Evolutionary conservation across 2,113 vertebrate species (phyloP).

Genomic region (Macrotus californicus): DNA sequence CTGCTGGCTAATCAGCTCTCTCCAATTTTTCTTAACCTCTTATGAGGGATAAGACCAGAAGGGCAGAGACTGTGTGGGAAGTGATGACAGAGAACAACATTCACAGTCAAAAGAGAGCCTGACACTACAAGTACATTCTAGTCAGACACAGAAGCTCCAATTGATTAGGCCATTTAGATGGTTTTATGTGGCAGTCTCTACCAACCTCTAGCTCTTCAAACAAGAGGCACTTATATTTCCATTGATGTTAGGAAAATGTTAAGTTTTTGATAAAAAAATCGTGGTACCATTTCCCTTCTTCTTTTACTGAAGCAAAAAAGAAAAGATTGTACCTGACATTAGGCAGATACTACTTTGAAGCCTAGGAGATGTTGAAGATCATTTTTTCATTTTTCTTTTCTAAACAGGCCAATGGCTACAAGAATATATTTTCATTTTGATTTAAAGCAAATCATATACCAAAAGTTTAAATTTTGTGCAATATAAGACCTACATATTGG

Average conservation of each 20-base stretch:
- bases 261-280: neutral
- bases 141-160: neutral
- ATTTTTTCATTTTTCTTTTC: neutral
- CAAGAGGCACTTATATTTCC: neutral
- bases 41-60: constrained; percentile 65
- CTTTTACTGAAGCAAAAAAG: neutral
- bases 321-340: neutral
- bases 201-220: neutral
- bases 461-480: neutral
- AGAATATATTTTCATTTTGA: constrained; percentile 18
- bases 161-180: neutral
- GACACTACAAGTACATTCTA: constrained; percentile 7
- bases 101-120: constrained; percentile 6
- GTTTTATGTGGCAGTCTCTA: neutral
- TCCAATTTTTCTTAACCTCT: constrained; percentile 70
- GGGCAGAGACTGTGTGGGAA: constrained; percentile 3
- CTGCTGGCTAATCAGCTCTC: constrained; percentile 68
- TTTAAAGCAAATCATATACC: neutral
- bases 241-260: neutral
- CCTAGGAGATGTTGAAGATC: neutral
- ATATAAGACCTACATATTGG: neutral
- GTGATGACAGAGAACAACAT: constrained; percentile 23
- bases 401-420: neutral
- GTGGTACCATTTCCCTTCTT: neutral
- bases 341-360: neutral